Conservation (phyloP, 2,888 invertebrate genomes). For the Spisula solida region DNA sequence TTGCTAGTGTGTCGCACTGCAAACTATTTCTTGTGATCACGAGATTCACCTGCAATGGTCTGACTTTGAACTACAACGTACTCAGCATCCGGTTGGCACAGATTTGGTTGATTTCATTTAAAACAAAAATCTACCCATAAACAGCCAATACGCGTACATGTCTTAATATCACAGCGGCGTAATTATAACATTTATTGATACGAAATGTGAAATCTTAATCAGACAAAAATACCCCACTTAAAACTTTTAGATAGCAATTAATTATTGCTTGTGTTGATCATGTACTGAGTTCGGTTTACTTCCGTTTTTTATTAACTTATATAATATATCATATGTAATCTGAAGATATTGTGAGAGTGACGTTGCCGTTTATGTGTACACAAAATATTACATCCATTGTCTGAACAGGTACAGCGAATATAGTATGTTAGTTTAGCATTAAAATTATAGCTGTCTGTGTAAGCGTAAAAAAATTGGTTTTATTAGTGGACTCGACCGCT, state of each 20-base stretch:
- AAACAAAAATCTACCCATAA: not conserved
- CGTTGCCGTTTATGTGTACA: no score
- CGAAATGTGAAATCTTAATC: not conserved
- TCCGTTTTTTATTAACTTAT: no score
- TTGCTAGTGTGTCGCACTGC: not conserved
- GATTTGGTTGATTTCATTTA: not conserved
- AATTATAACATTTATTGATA: not conserved
- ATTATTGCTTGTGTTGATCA: not conserved
- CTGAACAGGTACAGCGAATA: no score
- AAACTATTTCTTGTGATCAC: constrained; percentile 1
- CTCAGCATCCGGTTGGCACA: not conserved
- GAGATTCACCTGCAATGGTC: not conserved
- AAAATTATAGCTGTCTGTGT: no score
- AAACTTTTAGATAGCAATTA: not conserved
- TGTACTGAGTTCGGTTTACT: not conserved
- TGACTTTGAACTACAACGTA: not conserved
- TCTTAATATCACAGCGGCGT: not conserved
- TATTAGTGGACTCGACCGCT: no score
- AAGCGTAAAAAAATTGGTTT: no score
- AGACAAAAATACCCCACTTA: not conserved
- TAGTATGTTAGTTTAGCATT: no score
- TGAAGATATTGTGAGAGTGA: no score
- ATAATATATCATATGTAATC: no score
- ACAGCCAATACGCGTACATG: not conserved
- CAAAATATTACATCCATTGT: no score